Evolutionary conservation across 2,797 vertebrate species (phyloP).

Genomic region (Falco novaeseelandiae): DNA sequence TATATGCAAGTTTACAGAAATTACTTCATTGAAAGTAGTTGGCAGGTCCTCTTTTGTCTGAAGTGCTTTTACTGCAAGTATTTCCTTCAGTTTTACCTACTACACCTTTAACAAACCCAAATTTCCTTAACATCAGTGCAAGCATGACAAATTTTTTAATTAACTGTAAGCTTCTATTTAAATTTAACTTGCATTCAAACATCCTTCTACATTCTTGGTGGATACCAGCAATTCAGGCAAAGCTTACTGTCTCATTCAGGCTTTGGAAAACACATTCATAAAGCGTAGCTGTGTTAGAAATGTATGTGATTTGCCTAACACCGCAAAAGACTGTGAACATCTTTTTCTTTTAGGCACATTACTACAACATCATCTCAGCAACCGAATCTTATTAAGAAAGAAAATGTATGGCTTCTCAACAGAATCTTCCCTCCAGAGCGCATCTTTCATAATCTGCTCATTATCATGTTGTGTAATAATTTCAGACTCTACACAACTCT

Average conservation of each 20-base stretch:
- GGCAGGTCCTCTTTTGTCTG: not conserved
- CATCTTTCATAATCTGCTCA: conserved; percentile 42
- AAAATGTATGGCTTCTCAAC: not conserved
- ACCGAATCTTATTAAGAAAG: not conserved
- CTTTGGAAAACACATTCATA: not conserved
- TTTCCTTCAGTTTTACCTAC: conserved; percentile 22
- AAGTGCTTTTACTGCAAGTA: not conserved
- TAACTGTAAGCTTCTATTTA: not conserved
- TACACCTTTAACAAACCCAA: not conserved
- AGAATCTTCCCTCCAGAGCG: not conserved
- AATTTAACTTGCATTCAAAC: not conserved
- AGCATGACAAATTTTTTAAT: not conserved
- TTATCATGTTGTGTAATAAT: conserved; percentile 11
- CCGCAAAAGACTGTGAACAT: not conserved
- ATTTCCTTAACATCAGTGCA: not conserved
- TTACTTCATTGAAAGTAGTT: conserved; percentile 44
- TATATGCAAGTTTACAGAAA: not conserved
- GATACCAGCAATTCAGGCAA: not conserved
- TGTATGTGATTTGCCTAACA: not conserved
- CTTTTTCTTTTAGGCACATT: not conserved
- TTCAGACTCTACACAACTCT: not conserved
- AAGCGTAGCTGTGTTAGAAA: not conserved
- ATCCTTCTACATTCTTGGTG: not conserved
- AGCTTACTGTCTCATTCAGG: not conserved
- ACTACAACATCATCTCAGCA: not conserved